Evolutionary conservation across 2,797 vertebrate genomes (phyloP).

Genomic region (Odontamblyopus lacepedii): DNA sequence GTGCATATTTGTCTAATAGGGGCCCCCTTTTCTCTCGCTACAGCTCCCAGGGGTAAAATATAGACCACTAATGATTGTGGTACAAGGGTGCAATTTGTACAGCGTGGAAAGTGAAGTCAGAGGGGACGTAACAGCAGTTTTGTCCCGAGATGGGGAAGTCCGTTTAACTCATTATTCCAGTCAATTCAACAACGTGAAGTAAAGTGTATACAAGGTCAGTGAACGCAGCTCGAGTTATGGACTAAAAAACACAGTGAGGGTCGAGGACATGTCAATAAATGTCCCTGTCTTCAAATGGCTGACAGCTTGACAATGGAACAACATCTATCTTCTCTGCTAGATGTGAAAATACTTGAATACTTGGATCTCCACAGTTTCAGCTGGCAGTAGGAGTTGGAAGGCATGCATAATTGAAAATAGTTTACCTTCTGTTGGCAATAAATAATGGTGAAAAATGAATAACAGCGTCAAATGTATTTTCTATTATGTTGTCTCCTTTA

Average conservation of each 20-base stretch:
- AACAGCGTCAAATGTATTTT: too few species aligned
- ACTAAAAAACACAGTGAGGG: constrained; percentile 11
- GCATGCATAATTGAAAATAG: not conserved
- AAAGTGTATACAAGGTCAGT: constrained; percentile 36
- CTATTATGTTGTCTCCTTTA: too few species aligned
- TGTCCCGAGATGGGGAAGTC: constrained; percentile 26
- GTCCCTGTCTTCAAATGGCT: not conserved
- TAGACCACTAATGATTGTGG: constrained; percentile 54
- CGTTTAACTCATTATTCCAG: constrained; percentile 46
- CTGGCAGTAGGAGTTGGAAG: not conserved
- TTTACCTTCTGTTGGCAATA: not conserved
- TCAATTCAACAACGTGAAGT: constrained; percentile 42
- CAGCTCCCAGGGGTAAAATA: constrained; percentile 54
- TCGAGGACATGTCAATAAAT: not conserved
- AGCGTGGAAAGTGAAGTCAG: constrained; percentile 29
- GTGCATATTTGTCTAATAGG: constrained; percentile 52
- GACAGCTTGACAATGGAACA: not conserved
- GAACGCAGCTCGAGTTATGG: not conserved
- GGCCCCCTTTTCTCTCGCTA: constrained; percentile 36
- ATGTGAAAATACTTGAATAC: not conserved
- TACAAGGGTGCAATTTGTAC: constrained; percentile 56
- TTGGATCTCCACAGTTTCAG: not conserved
- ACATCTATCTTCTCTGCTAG: not conserved
- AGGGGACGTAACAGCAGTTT: constrained; percentile 16
- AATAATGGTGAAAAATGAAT: not conserved